phyloP scores from a whole-genome alignment of 1,140 invertebrate species.

The Drosophila takahashii region DNA sequence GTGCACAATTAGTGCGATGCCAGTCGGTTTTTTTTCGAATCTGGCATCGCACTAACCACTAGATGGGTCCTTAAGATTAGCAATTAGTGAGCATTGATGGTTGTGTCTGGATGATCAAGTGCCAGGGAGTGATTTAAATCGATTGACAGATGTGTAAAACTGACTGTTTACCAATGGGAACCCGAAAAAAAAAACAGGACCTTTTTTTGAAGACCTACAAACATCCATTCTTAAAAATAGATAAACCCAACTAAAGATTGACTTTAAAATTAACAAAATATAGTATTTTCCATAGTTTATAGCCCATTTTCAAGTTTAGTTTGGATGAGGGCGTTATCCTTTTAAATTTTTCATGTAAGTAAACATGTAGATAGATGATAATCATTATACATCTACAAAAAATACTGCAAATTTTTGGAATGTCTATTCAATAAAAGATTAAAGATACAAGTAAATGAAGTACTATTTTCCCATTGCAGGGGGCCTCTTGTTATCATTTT shows the following conservation, averaged over 20 bases:
- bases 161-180: too few species aligned
- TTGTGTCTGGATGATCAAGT: neutral
- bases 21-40: slow-evolving; percentile 2
- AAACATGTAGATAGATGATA: slow-evolving; percentile 11
- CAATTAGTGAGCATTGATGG: neutral
- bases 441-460: neutral
- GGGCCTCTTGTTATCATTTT: neutral
- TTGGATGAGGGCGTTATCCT: neutral
- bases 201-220: too few species aligned
- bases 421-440: neutral
- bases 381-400: slow-evolving; percentile 3
- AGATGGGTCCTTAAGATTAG: slow-evolving; percentile 4
- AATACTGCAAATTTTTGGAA: neutral
- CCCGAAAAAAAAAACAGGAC: too few species aligned
- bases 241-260: too few species aligned
- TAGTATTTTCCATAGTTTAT: too few species aligned
- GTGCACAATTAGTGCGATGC: slow-evolving; percentile 32
- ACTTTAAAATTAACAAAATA: too few species aligned
- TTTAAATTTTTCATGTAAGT: slow-evolving; percentile 1
- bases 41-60: slow-evolving; percentile 29
- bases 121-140: neutral
- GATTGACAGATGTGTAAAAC: neutral
- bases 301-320: neutral
- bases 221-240: too few species aligned
- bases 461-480: neutral